Evolutionary conservation across 2,113 vertebrate species (phyloP).

Genomic region (Brachyhypopomus gauderio): DNA sequence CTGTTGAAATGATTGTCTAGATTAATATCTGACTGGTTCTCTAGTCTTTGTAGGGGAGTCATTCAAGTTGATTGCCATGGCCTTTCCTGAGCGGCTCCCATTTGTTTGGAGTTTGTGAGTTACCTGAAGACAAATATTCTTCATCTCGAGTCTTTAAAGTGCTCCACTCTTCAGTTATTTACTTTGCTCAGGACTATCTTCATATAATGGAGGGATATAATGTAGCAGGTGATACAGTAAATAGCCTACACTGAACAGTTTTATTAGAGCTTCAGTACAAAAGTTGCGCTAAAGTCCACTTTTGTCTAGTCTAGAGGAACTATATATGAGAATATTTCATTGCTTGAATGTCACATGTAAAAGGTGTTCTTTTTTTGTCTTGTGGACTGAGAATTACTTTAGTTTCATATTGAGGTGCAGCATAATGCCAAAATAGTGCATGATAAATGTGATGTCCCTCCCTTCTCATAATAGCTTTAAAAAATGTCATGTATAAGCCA

Average conservation of each 20-base stretch:
- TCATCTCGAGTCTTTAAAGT: conserved; percentile 52
- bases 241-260: conserved; percentile 22
- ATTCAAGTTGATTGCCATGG: neutral
- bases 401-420: conserved; percentile 25
- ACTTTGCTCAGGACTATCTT: conserved; percentile 38
- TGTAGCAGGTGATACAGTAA: conserved; percentile 28
- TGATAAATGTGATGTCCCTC: neutral
- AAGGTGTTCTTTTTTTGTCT: neutral
- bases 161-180: conserved; percentile 48
- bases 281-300: conserved; percentile 35
- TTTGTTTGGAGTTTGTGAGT: conserved; percentile 38
- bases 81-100: conserved; percentile 29
- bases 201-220: conserved; percentile 31
- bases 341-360: neutral
- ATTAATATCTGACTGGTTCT: neutral
- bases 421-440: neutral
- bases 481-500: neutral
- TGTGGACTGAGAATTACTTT: conserved; percentile 8
- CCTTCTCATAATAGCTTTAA: conserved; percentile 12
- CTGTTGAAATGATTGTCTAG: neutral
- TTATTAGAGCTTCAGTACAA: conserved; percentile 31
- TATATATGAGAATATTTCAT: neutral
- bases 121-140: conserved; percentile 49
- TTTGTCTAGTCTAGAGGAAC: conserved; percentile 20
- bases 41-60: neutral